Conservation (phyloP, 1,140 invertebrate species). For the Episyrphus balteatus region DNA sequence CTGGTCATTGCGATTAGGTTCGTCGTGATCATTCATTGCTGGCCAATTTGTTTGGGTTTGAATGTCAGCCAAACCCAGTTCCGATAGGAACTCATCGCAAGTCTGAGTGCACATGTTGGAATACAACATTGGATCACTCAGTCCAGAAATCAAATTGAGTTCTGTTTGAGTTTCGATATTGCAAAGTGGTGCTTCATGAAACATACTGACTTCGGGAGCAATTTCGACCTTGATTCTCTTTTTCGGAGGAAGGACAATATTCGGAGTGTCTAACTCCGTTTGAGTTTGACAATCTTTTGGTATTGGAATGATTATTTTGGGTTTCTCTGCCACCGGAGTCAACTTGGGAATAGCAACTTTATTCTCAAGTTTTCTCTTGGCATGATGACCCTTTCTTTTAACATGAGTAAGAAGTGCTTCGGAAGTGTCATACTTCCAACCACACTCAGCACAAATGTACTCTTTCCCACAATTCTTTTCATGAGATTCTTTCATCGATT, state of each 20-base stretch:
- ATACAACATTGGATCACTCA: constrained; percentile 22
- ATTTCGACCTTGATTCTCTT: not conserved
- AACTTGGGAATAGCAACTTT: not conserved
- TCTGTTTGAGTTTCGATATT: constrained; percentile 41
- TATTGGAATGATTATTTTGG: not conserved
- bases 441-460: constrained; percentile 43
- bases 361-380: not conserved
- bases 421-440: constrained; percentile 41
- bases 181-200: not conserved
- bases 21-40: constrained; percentile 1
- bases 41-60: constrained; percentile 47
- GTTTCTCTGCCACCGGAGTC: not conserved
- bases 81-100: constrained; percentile 41
- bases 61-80: constrained; percentile 43
- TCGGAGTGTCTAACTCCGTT: not conserved
- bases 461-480: constrained; percentile 41
- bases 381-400: constrained; percentile 41
- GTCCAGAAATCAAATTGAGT: constrained; percentile 18
- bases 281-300: not conserved
- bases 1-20: not conserved
- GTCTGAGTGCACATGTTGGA: constrained; percentile 47
- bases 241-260: not conserved
- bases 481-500: constrained; percentile 39
- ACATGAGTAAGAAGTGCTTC: constrained; percentile 48
- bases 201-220: not conserved